phyloP scores from a whole-genome alignment of 1,140 invertebrate species.

The Venturia canescens region DNA sequence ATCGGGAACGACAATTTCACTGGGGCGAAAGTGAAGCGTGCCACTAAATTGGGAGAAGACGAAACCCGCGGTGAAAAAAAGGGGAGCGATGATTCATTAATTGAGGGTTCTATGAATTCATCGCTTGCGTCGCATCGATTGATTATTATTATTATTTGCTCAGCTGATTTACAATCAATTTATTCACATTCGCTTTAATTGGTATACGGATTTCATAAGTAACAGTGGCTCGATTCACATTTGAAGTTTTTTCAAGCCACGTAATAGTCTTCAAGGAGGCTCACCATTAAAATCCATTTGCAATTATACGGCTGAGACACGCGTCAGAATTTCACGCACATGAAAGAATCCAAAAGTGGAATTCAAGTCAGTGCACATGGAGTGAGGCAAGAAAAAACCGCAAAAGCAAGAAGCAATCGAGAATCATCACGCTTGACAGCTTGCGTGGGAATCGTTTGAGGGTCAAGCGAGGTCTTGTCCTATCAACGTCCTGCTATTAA shows the following conservation, averaged over 20 bases:
- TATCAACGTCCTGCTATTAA: constrained; percentile 46
- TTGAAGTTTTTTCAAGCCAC: not conserved
- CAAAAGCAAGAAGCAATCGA: not conserved
- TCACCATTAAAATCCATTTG: not conserved
- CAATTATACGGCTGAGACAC: constrained; percentile 19
- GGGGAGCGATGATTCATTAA: no score
- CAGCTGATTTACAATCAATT: no score
- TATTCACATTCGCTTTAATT: no score
- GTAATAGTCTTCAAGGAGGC: no score
- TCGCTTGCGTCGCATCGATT: no score
- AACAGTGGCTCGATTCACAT: no score
- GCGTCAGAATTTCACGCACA: constrained; percentile 21
- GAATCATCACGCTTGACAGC: not conserved
- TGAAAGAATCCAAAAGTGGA: constrained; percentile 63
- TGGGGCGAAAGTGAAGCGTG: not conserved
- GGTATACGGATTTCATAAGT: no score
- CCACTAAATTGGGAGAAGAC: no score
- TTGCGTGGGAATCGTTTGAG: constrained; percentile 49
- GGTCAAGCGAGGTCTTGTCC: constrained; percentile 49
- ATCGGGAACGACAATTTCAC: not conserved
- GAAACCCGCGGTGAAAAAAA: no score
- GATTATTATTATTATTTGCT: no score
- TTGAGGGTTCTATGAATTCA: no score
- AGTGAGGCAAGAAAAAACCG: not conserved
- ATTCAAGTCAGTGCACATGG: constrained; percentile 54